These are phyloP conservation scores for Mionectes macconnelli DNA, from an alignment of 2,113 vertebrate species.

Conservation along the genomic window DNA sequence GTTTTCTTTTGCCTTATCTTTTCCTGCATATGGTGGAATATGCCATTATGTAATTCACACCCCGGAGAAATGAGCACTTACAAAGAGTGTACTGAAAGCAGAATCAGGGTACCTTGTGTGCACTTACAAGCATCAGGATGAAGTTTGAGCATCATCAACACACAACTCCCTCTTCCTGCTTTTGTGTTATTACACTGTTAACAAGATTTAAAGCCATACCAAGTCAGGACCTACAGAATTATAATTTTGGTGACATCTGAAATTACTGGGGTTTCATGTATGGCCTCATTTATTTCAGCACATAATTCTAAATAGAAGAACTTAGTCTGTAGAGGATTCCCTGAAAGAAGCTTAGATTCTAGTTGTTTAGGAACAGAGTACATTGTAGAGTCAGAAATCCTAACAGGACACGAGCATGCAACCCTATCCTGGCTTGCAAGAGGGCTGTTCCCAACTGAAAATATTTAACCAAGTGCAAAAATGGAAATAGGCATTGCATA, in stretches of 20 bases:
- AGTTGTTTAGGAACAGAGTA: not conserved
- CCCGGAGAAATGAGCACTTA: not conserved
- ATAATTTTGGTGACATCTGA: not conserved
- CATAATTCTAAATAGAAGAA: not conserved
- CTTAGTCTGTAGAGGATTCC: not conserved
- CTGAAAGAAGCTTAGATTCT: not conserved
- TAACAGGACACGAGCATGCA: not conserved
- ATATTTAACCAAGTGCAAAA: not conserved
- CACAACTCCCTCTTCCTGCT: not conserved
- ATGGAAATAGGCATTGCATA: rapidly evolving
- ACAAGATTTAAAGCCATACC: not conserved
- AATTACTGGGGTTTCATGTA: not conserved
- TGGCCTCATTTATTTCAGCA: not conserved
- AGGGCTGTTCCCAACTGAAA: not conserved
- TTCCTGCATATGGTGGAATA: not conserved
- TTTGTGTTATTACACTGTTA: not conserved
- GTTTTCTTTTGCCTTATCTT: not conserved
- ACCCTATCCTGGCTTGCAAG: not conserved
- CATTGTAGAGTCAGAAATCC: not conserved
- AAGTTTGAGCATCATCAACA: not conserved
- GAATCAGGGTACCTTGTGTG: not conserved
- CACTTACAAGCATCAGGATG: not conserved
- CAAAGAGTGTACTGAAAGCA: not conserved
- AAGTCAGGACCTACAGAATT: not conserved
- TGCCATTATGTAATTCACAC: too few relatives aligned